Evolutionary conservation across 2,888 invertebrate species (phyloP).

Genomic region (Pollenia amentaria): DNA sequence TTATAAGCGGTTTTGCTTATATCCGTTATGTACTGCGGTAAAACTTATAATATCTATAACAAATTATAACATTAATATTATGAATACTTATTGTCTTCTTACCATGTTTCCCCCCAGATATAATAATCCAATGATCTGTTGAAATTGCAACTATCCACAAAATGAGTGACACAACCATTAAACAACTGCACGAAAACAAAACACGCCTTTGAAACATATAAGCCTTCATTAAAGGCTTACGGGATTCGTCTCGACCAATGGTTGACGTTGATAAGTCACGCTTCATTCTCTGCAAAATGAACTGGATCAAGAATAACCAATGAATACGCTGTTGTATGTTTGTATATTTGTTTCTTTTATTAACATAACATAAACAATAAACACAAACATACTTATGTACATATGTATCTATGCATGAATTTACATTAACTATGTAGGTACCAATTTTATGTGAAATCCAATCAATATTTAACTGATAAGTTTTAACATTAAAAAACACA

Average conservation of each 20-base stretch:
- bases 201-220: slow-evolving; percentile 89
- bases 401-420: no score
- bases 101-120: slow-evolving; percentile 84
- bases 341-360: not conserved
- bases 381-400: no score
- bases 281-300: slow-evolving; percentile 77
- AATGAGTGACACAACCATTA: slow-evolving; percentile 88
- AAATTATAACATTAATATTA: not conserved
- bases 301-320: not conserved
- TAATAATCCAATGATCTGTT: slow-evolving; percentile 90
- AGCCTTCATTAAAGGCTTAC: slow-evolving; percentile 87
- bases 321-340: not conserved
- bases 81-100: slow-evolving; percentile 27
- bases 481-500: no score
- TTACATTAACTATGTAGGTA: no score
- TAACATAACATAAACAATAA: no score
- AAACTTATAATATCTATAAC: not conserved
- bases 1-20: no score
- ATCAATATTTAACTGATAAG: no score
- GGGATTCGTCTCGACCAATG: slow-evolving; percentile 86
- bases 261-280: slow-evolving; percentile 86
- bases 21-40: no score
- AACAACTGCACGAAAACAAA: slow-evolving; percentile 89
- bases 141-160: slow-evolving; percentile 91
- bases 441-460: no score